Evolutionary conservation across 2,797 vertebrate genomes (phyloP).

Genomic region (Scarus forsteni): DNA sequence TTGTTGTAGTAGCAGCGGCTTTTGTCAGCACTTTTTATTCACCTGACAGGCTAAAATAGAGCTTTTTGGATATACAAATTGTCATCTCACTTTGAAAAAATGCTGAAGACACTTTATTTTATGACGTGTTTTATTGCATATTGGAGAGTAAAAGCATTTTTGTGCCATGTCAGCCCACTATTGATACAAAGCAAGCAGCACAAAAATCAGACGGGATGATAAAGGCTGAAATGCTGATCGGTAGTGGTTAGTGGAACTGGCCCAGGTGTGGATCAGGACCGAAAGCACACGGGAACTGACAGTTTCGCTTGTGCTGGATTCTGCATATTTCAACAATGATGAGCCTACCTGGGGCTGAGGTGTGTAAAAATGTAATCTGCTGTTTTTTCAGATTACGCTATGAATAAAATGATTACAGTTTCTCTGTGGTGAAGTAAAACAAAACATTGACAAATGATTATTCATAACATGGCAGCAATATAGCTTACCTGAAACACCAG

Average conservation of each 20-base stretch:
- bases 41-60: not conserved
- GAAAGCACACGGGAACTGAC: conserved; percentile 6
- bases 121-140: not conserved
- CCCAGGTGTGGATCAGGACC: conserved; percentile 32
- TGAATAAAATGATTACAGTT: not conserved
- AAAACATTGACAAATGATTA: not conserved
- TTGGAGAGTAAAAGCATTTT: not conserved
- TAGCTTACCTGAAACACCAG: not conserved
- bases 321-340: conserved; percentile 8
- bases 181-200: conserved; percentile 8
- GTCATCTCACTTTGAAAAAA: not conserved
- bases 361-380: not conserved
- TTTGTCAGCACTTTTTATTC: not conserved
- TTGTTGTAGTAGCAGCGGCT: not conserved
- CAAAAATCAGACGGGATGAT: not conserved
- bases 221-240: conserved; percentile 12
- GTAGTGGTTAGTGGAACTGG: conserved; percentile 1
- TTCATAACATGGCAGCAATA: not conserved
- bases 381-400: not conserved
- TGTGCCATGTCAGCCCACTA: not conserved
- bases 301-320: conserved; percentile 3
- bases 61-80: not conserved
- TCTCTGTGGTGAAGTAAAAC: not conserved
- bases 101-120: not conserved
- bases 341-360: not conserved